Percentiles rank a stretch among this genome's conserved stretches.
These are phyloP conservation scores for Suillia variegata DNA, from an alignment of 2,888 invertebrate genomes.

Conservation along the genomic window DNA sequence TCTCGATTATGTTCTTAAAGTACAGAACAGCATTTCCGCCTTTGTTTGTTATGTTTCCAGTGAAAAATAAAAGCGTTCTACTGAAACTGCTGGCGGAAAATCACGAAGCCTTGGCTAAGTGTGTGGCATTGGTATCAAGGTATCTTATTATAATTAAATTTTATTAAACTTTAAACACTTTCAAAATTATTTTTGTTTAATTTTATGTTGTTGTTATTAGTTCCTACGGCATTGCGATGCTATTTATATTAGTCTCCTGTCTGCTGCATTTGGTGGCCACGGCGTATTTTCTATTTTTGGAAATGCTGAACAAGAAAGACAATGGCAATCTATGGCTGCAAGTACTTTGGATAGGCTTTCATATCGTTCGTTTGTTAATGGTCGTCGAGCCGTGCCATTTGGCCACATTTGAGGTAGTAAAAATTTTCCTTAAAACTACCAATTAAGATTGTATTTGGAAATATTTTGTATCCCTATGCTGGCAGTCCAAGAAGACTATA, in stretches of 20 bases:
- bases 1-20: no score
- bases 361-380: slow-evolving; percentile 61
- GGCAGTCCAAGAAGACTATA: slow-evolving; percentile 61
- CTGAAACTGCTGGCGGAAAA: slow-evolving; percentile 52
- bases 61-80: slow-evolving; percentile 38
- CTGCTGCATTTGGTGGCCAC: slow-evolving; percentile 66
- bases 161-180: no score
- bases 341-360: slow-evolving; percentile 63
- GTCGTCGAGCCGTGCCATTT: slow-evolving; percentile 65
- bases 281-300: slow-evolving; percentile 64
- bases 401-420: slow-evolving; percentile 58
- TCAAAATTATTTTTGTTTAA: no score
- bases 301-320: slow-evolving; percentile 59
- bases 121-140: slow-evolving; percentile 53
- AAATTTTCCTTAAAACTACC: no score
- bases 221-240: slow-evolving; percentile 62
- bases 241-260: slow-evolving; percentile 63
- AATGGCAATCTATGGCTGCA: slow-evolving; percentile 62
- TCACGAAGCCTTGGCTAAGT: slow-evolving; percentile 56
- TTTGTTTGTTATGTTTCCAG: no score
- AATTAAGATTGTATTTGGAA: no score
- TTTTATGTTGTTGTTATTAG: no score
- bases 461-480: no score
- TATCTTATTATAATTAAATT: slow-evolving; percentile 25
- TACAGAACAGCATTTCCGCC: no score